A percentile compares a stretch with the other conserved stretches of the same genome.
Conservation (phyloP, 2,113 vertebrate species). For the Pheucticus melanocephalus region DNA sequence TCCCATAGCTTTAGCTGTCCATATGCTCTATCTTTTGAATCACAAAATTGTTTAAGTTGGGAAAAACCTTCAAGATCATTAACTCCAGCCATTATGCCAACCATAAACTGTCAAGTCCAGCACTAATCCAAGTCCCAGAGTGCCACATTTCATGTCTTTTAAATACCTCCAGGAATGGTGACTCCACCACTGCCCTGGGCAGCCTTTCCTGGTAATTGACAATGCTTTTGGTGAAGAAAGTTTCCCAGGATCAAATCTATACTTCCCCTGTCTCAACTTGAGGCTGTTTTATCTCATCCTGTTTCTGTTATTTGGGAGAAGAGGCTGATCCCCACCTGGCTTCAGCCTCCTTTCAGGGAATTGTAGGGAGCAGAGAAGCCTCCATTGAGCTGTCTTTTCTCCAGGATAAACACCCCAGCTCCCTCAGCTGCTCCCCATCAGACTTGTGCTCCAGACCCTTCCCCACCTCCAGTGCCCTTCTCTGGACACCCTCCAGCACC, state of each 20-base stretch:
- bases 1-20: not conserved
- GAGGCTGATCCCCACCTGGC: accelerated
- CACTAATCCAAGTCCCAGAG: not conserved
- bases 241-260: not conserved
- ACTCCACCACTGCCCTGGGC: not conserved
- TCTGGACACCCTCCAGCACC: accelerated
- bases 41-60: not conserved
- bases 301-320: not conserved
- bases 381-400: not conserved
- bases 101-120: not conserved
- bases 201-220: not conserved
- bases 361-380: no score
- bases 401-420: not conserved
- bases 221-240: not conserved
- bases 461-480: accelerated
- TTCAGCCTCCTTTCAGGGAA: not conserved
- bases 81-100: not conserved
- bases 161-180: not conserved
- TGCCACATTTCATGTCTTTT: accelerated
- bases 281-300: not conserved
- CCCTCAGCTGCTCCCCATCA: not conserved
- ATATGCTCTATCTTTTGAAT: not conserved
- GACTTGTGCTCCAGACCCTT: not conserved
- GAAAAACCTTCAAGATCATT: not conserved
- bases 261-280: not conserved